Evolutionary conservation across 2,113 vertebrate species (phyloP).

Genomic region (Gallinago paraguaiae): DNA sequence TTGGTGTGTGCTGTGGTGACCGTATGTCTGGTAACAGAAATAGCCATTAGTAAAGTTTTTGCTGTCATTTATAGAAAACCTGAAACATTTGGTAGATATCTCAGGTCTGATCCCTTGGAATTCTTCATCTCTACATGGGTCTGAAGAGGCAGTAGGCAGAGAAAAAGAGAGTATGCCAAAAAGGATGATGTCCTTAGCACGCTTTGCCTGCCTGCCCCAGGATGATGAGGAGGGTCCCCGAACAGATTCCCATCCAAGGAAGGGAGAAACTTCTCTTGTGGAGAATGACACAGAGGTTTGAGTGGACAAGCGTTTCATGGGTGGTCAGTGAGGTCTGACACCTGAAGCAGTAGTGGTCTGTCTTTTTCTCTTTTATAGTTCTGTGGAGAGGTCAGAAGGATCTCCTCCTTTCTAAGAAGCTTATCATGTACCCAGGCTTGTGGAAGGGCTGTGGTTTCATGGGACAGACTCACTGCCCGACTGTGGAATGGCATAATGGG

Average conservation of each 20-base stretch:
- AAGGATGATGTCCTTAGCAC: not conserved
- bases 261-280: not conserved
- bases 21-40: not conserved
- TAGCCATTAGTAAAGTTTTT: not conserved
- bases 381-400: not conserved
- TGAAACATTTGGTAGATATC: not conserved
- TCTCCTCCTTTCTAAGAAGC: not conserved
- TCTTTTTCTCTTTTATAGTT: not conserved
- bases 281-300: not conserved
- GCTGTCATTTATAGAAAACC: not conserved
- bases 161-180: not conserved
- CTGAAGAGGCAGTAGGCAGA: not conserved
- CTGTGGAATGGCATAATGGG: accelerated
- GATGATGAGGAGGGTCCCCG: not conserved
- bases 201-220: not conserved
- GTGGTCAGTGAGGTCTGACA: not conserved
- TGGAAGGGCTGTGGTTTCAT: not conserved
- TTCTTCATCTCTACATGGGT: not conserved
- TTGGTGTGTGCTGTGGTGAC: not conserved
- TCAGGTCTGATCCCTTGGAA: not conserved
- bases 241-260: not conserved
- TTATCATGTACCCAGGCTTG: not conserved
- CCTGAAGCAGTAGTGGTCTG: not conserved
- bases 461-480: not conserved
- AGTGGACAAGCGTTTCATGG: not conserved